Evolutionary conservation across 2,797 vertebrate species (phyloP), one percentile per base, ranked within the genome.

Genomic region (Protosalanx chinensis): DNA sequence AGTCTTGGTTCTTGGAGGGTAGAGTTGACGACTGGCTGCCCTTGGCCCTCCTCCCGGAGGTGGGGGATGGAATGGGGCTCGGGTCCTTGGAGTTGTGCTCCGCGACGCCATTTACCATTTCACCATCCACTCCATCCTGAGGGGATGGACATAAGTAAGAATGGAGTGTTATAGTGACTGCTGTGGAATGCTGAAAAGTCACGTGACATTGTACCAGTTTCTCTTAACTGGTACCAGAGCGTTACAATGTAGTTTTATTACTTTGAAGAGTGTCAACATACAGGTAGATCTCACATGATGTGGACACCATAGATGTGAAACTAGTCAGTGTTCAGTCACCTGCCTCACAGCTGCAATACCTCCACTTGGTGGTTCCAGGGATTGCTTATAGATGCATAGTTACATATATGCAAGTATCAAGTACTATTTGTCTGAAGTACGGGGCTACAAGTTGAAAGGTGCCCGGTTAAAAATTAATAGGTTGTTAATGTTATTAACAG

Each of bases 31-130:
- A 92, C 70, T 95, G 96, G 80, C 95, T 88, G 73, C 88, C 79
- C 86, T 95, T 98, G 74, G 80, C 91, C 89, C 94, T 96, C 75
- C 94, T 95, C 51, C 94, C 88, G 0, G 90, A 89, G 0, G 90
- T 94, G 0, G 97, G 97, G 46, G 97, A 98, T 32, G 94, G 96
- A 15, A 93, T 76, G 0, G 94, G 95, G 73, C 95, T 96, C 70
- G 94, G 51, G 51, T 56, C 51, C 51, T 56, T 56, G 51, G 51
- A 56, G 51, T 6, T 56, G 6, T 7, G 92, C 76, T 96, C 95
- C 2, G 94, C 92, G 73, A 94, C 93, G 1, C 95, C 96, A 0
- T 97, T 98, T 78, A 95, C 94, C 90, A 91, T 93, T 69, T 95
- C 94, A 0, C 81, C 91, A 4, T 95, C 94, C 5, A 80, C 85